Conservation (phyloP, 2,888 invertebrate genomes). For the Platerodrilus igneus region DNA sequence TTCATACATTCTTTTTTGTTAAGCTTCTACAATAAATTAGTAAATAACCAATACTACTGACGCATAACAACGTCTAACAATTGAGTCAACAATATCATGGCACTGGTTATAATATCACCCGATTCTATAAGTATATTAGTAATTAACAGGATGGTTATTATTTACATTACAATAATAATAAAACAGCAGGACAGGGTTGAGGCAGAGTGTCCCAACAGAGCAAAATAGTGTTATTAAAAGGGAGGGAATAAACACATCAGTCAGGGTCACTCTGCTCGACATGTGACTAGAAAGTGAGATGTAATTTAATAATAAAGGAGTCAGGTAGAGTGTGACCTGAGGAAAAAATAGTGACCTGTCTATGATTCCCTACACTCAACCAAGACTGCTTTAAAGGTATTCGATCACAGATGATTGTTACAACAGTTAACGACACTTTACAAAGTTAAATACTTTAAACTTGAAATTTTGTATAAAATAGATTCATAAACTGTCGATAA, state of each 20-base stretch:
- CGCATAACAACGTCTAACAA: conserved; percentile 47
- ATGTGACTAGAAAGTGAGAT: conserved; percentile 43
- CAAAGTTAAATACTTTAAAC: no score
- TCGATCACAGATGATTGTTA: conserved; percentile 44
- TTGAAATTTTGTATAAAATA: conserved; percentile 3
- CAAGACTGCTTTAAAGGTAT: conserved; percentile 42
- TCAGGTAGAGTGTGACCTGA: conserved; percentile 41
- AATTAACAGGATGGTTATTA: conserved; percentile 44
- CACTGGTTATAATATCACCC: conserved; percentile 52
- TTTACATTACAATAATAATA: conserved; percentile 31
- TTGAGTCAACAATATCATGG: conserved; percentile 51
- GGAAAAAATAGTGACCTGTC: conserved; percentile 36
- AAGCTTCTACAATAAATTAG: conserved; percentile 43
- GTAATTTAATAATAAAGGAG: conserved; percentile 39
- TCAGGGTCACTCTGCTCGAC: conserved; percentile 43
- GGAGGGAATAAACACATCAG: conserved; percentile 46
- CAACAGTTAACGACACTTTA: conserved; percentile 15
- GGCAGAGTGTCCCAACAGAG: conserved; percentile 43
- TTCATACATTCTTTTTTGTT: conserved; percentile 44
- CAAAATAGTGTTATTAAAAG: conserved; percentile 39
- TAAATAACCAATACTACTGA: conserved; percentile 48
- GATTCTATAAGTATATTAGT: conserved; percentile 50
- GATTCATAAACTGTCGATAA: conserved; percentile 13
- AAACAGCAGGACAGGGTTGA: conserved; percentile 27
- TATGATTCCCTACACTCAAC: conserved; percentile 33